These are phyloP conservation scores for Epistrophe eligans DNA, from an alignment of 2,888 invertebrate genomes.

Conservation along the genomic window DNA sequence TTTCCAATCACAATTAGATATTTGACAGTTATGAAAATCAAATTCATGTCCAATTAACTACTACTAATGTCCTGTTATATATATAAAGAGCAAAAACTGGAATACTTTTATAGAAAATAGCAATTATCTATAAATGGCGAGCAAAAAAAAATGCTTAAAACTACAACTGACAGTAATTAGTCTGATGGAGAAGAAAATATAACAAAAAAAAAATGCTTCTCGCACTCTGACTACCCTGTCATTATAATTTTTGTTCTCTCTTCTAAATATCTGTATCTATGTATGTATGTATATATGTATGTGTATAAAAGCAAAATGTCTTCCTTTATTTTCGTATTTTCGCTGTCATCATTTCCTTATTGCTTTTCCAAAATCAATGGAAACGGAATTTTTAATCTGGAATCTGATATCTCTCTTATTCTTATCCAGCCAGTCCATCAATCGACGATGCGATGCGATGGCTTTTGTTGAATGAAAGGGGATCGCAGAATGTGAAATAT, in stretches of 20 bases:
- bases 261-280: not conserved
- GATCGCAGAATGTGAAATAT: not conserved
- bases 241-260: conserved; percentile 24
- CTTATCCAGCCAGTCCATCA: conserved; percentile 28
- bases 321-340: conserved; percentile 23
- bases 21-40: not conserved
- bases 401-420: conserved; percentile 53
- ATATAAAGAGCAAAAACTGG: not conserved
- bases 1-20: not conserved
- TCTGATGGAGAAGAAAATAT: not conserved
- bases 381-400: conserved; percentile 71
- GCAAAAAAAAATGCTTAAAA: conserved; percentile 20
- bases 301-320: conserved; percentile 20
- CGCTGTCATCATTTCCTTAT: conserved; percentile 45
- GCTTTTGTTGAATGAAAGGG: conserved; percentile 2
- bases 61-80: not conserved
- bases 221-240: not conserved
- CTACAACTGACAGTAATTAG: conserved; percentile 61
- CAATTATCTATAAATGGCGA: conserved; percentile 20
- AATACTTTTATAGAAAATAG: not conserved
- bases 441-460: conserved; percentile 19
- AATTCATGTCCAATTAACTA: not conserved
- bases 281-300: too few relatives aligned
- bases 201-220: not conserved
- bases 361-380: conserved; percentile 64